Percentiles rank a stretch among this genome's conserved stretches.
These are phyloP conservation scores for Drosophila triauraria DNA, from an alignment of 1,140 invertebrate species.

Conservation along the genomic window DNA sequence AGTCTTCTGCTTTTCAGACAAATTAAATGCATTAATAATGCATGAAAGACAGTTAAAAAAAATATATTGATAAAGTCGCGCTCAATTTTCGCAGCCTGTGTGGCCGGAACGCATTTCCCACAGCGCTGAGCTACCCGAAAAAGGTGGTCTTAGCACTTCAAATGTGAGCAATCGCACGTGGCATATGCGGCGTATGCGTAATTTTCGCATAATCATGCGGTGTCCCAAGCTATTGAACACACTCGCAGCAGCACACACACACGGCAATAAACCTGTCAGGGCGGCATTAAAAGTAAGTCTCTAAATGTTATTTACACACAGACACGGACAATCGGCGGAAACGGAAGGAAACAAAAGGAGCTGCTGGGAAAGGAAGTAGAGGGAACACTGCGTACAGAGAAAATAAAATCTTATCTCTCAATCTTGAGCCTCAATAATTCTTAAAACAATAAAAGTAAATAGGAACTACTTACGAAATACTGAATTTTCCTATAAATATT, in stretches of 20 bases:
- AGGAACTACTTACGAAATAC: too few relatives aligned
- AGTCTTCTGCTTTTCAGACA: conserved; percentile 58
- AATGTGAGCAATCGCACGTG: conserved; percentile 71
- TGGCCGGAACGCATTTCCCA: conserved; percentile 25
- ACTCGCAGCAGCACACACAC: conserved; percentile 37
- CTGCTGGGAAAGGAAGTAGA: conserved; percentile 9
- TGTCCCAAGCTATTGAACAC: conserved; percentile 65
- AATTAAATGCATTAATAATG: conserved; percentile 82
- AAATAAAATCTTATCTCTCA: not conserved
- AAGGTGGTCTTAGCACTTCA: conserved; percentile 69
- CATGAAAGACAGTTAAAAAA: conserved; percentile 56
- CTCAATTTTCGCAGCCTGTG: conserved; percentile 34
- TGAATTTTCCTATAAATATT: too few relatives aligned
- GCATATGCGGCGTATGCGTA: conserved; percentile 71
- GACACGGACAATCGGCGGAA: conserved; percentile 35
- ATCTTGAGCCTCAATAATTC: too few relatives aligned
- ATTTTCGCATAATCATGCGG: conserved; percentile 79
- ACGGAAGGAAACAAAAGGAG: conserved; percentile 14
- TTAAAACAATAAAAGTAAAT: too few relatives aligned
- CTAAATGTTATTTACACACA: conserved; percentile 74
- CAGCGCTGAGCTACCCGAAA: conserved; percentile 17
- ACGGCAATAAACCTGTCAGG: conserved; percentile 72
- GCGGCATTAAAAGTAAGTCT: conserved; percentile 74
- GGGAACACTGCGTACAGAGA: not conserved
- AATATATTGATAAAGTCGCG: conserved; percentile 72